Conservation (phyloP, 2,797 vertebrate genomes). For the Pseudotriccus pelzelni region DNA sequence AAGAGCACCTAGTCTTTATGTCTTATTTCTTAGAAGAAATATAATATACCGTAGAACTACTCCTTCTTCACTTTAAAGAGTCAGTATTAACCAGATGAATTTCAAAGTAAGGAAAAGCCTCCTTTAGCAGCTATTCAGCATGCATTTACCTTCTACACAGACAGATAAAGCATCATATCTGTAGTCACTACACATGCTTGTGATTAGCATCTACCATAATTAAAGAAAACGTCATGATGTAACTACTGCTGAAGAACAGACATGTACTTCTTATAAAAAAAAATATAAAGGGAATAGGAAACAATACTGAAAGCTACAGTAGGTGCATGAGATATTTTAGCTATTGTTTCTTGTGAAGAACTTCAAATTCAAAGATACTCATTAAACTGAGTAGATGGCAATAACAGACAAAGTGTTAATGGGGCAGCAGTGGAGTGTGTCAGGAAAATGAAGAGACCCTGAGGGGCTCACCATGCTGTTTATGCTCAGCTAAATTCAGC, state of each 20-base stretch:
- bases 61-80: background rate
- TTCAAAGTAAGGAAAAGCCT: background rate
- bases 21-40: background rate
- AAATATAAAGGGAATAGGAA: background rate
- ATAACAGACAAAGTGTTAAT: conserved; percentile 86
- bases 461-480: conserved; percentile 76
- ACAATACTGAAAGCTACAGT: background rate
- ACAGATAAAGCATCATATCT: background rate
- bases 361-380: conserved; percentile 79
- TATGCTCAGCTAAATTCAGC: conserved; percentile 57
- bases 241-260: background rate
- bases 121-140: background rate
- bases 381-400: conserved; percentile 82
- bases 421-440: conserved; percentile 82
- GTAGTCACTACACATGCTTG: background rate
- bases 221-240: conserved; percentile 2
- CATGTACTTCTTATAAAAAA: background rate
- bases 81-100: background rate
- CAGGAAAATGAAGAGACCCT: conserved; percentile 83
- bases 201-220: background rate
- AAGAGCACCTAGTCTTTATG: background rate
- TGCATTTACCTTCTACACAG: background rate
- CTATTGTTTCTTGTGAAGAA: conserved; percentile 59
- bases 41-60: background rate
- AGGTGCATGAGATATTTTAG: conserved; percentile 34